phyloP scores from a whole-genome alignment of 1,140 invertebrate species.

The Nomia melanderi region DNA sequence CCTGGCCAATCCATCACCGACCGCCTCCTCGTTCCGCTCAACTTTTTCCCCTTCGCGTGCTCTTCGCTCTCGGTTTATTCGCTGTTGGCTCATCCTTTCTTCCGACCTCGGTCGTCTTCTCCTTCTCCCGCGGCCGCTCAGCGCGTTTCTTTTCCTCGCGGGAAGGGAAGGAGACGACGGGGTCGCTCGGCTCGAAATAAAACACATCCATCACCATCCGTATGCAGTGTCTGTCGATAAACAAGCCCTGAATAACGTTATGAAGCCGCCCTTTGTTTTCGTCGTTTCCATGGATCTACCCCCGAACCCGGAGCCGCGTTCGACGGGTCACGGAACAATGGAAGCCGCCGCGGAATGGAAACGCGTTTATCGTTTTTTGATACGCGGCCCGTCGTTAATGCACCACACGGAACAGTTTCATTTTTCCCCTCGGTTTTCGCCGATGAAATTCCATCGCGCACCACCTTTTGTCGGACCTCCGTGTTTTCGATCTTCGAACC shows the following conservation, averaged over 20 bases:
- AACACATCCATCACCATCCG: constrained; percentile 63
- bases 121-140: constrained; percentile 7
- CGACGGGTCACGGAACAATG: background rate
- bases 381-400: constrained; percentile 6
- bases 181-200: constrained; percentile 56
- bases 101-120: background rate
- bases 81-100: constrained; percentile 23
- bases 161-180: constrained; percentile 20
- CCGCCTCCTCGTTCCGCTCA: constrained; percentile 43
- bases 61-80: constrained; percentile 12
- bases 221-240: constrained; percentile 60
- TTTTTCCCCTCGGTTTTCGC: background rate
- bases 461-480: background rate
- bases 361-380: constrained; percentile 35
- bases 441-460: background rate
- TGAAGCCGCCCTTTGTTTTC: constrained; percentile 37
- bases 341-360: constrained; percentile 1
- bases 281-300: background rate
- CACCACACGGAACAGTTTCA: background rate
- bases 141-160: background rate
- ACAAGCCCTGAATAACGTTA: constrained; percentile 59
- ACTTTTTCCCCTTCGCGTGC: constrained; percentile 34
- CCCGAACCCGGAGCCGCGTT: background rate
- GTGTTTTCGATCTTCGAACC: background rate
- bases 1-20: constrained; percentile 69